phyloP scores from a whole-genome alignment of 2,888 invertebrate genomes.

The Drosophila prostipennis region DNA sequence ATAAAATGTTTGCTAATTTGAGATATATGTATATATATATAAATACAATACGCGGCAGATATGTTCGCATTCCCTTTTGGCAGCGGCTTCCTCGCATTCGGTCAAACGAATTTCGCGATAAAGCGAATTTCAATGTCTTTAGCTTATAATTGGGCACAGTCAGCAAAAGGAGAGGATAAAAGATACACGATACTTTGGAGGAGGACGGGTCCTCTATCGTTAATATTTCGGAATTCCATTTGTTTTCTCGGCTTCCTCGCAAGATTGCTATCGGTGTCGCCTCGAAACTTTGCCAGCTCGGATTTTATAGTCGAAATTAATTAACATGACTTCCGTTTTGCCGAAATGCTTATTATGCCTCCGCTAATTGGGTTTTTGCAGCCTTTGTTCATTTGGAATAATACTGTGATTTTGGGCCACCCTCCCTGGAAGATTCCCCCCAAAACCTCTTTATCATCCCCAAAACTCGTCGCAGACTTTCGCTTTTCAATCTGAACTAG shows the following conservation, averaged over 20 bases:
- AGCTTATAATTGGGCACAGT: conserved; percentile 76
- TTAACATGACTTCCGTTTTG: conserved; percentile 74
- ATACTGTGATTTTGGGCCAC: background rate
- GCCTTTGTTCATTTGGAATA: conserved; percentile 18
- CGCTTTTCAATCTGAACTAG: conserved; percentile 45
- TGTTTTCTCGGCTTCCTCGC: conserved; percentile 48
- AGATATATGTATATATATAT: conserved; percentile 67
- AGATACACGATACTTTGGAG: conserved; percentile 66
- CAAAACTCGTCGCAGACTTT: conserved; percentile 39
- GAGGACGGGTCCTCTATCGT: conserved; percentile 68
- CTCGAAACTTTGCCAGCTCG: conserved; percentile 7
- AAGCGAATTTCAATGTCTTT: conserved; percentile 79
- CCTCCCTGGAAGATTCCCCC: background rate
- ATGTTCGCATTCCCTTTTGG: conserved; percentile 49
- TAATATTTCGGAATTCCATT: conserved; percentile 68
- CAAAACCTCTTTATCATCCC: conserved; percentile 9
- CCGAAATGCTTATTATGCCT: conserved; percentile 56
- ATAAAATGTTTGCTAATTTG: conserved; percentile 83
- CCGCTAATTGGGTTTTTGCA: conserved; percentile 65
- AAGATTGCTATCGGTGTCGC: conserved; percentile 61
- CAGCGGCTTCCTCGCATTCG: conserved; percentile 50
- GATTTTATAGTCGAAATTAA: conserved; percentile 61
- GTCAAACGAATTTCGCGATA: conserved; percentile 69
- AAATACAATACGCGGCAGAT: conserved; percentile 6
- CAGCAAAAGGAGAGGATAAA: conserved; percentile 44